A percentile compares a stretch with the other conserved stretches of the same genome.
phyloP scores from a whole-genome alignment of 2,113 vertebrate genomes.

The Ictalurus furcatus region DNA sequence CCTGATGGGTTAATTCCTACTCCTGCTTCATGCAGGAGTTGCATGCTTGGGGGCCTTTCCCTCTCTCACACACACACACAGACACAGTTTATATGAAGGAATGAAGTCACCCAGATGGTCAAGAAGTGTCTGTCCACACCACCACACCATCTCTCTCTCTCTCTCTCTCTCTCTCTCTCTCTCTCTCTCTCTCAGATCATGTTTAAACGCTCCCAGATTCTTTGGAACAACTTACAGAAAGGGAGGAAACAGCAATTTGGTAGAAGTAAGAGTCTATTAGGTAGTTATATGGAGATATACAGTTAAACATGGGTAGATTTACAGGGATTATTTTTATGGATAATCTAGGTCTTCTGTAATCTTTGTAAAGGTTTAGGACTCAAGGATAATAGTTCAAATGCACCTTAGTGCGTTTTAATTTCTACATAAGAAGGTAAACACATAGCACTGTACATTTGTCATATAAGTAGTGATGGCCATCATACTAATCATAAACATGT shows the following conservation, averaged over 20 bases:
- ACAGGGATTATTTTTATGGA: not conserved
- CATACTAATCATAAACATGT: not conserved
- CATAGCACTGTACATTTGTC: not conserved
- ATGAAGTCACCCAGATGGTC: conserved; percentile 57
- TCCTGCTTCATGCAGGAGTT: not conserved
- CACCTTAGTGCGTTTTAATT: not conserved
- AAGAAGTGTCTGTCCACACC: not conserved
- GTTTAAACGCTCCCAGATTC: conserved; percentile 23
- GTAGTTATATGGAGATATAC: not conserved
- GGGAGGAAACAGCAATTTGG: not conserved
- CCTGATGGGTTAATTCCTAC: conserved; percentile 4
- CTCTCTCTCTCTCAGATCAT: conserved; percentile 1
- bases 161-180: conserved; percentile 20
- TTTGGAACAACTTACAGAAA: conserved; percentile 3
- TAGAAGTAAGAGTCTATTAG: not conserved
- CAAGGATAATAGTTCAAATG: not conserved
- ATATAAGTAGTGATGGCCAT: not conserved
- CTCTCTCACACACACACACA: not conserved
- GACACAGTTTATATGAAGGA: conserved; percentile 56
- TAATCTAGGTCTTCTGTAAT: not conserved
- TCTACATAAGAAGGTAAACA: not conserved
- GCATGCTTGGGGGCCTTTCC: too few species aligned
- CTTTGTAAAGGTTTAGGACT: not conserved
- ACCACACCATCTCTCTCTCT: conserved; percentile 19
- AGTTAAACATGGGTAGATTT: conserved; percentile 17